Conservation (phyloP, 2,797 vertebrate genomes). For the Amblyraja radiata region DNA sequence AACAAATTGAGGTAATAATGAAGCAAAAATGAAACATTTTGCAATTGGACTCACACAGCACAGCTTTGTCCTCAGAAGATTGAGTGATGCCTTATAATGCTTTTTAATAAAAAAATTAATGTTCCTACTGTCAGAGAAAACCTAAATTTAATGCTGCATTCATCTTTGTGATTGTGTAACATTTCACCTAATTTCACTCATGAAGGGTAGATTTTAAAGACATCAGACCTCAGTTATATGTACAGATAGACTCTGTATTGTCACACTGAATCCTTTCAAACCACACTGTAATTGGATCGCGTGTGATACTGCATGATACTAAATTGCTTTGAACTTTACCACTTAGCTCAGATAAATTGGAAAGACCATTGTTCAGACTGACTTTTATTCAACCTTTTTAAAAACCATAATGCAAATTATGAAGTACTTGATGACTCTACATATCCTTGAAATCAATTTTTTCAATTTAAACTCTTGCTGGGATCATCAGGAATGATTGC, state of each 20-base stretch:
- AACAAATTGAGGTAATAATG: slow-evolving; percentile 13
- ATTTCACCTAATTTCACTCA: slow-evolving; percentile 19
- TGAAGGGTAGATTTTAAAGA: slow-evolving; percentile 21
- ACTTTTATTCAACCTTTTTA: slow-evolving; percentile 4
- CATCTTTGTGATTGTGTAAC: slow-evolving; percentile 21
- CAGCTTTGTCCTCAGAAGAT: slow-evolving; percentile 15
- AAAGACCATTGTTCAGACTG: not conserved
- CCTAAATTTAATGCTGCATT: slow-evolving; percentile 32
- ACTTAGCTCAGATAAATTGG: slow-evolving; percentile 11
- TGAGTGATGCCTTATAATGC: slow-evolving; percentile 24
- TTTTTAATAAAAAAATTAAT: slow-evolving; percentile 34
- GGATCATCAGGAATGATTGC: not conserved
- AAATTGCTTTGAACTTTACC: slow-evolving; percentile 33
- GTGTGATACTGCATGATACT: not conserved
- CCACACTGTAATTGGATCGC: slow-evolving; percentile 20
- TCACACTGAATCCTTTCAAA: slow-evolving; percentile 17
- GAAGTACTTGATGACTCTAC: not conserved
- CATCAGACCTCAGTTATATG: slow-evolving; percentile 25
- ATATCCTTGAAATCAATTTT: not conserved
- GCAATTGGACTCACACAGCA: not conserved
- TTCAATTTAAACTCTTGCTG: not conserved
- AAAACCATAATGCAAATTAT: slow-evolving; percentile 1
- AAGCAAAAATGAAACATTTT: slow-evolving; percentile 2
- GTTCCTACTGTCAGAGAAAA: slow-evolving; percentile 20
- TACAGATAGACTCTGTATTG: not conserved